Evolutionary conservation across 2,888 invertebrate genomes (phyloP).

Genomic region (Smittia sp.): DNA sequence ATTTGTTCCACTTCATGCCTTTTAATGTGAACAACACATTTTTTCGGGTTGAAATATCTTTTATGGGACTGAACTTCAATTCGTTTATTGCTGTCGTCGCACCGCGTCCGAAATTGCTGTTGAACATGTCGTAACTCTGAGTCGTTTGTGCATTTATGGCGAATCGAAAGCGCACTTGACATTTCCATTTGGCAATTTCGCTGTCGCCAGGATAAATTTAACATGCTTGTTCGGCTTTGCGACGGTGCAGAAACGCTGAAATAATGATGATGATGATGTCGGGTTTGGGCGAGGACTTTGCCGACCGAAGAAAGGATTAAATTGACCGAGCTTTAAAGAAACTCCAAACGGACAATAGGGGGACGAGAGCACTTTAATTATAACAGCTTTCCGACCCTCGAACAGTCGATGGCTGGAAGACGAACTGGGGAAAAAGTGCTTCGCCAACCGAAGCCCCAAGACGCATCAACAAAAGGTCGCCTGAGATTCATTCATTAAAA

Average conservation of each 20-base stretch:
- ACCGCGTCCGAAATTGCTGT: too few relatives aligned
- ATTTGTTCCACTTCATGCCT: constrained; percentile 39
- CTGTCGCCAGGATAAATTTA: too few relatives aligned
- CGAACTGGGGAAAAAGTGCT: too few relatives aligned
- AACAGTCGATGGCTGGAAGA: too few relatives aligned
- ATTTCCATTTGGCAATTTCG: neutral
- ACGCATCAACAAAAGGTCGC: constrained; percentile 8
- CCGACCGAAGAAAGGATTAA: constrained; percentile 23
- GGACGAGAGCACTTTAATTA: neutral
- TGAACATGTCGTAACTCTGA: too few relatives aligned
- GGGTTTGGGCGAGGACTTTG: too few relatives aligned
- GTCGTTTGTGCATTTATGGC: neutral
- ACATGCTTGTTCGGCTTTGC: too few relatives aligned
- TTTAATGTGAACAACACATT: constrained; percentile 20
- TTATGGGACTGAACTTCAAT: neutral
- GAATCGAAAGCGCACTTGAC: neutral
- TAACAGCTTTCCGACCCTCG: neutral
- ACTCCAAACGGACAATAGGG: neutral
- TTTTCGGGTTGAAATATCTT: neutral
- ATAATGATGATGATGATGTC: too few relatives aligned
- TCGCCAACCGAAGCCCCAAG: too few relatives aligned
- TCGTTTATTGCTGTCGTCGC: neutral
- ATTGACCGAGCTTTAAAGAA: constrained; percentile 27
- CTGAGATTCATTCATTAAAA: neutral
- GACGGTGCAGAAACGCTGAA: too few relatives aligned